Base-by-base conservation (phyloP, 2,888 invertebrate genomes). In the Coelopa pilipes region DNA sequence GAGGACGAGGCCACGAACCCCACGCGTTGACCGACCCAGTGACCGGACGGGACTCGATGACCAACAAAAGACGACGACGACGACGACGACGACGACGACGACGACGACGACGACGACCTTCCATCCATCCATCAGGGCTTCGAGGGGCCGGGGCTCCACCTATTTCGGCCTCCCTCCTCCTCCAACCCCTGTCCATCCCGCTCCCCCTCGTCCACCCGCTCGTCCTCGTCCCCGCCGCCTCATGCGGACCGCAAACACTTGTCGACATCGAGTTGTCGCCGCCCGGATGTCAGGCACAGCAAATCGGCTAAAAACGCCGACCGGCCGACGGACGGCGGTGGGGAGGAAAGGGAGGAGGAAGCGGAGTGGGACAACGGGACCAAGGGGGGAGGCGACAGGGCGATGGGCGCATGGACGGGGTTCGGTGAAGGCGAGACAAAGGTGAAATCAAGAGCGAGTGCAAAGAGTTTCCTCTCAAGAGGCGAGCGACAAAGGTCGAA, bases 251-350 rank as follows among this genome's bases (percentile, higher is more conserved):
- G 21, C 57, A 59, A 59, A 59, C 57, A 59, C 11, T 19, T 59
- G 57, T 59, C 57, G 24, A 59, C 57, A 59, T 59, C 57, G 19
- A 59, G 57, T 59, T 59, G 57, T 59, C 57, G 57, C 21, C 57
- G 34, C 34, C 7, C 34, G 21, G 57, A 21, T 59, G 57, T 19
- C 57, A 59, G 17, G 57, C 57, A 59, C 19, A 59, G 19, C 57
- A 59, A 59, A 59, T 59, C 19, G 57, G 57, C 57, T 13, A 59
- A 59, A 57, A 19, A 57, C 1, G 12, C 17, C 9, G 57, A 59
- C 21, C 24, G 19, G 57, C 17, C 24, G 57, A 59, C 10, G 17
- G 7, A 19, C 24, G 57, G 3, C 57, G 12, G 1, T 12, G 19
- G 4, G 34, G 7, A 11, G 10, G n/a, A 53, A 53, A 53, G 10